Evolutionary conservation across 2,888 invertebrate genomes (phyloP).

Genomic region (Chaetoderma sp.): DNA sequence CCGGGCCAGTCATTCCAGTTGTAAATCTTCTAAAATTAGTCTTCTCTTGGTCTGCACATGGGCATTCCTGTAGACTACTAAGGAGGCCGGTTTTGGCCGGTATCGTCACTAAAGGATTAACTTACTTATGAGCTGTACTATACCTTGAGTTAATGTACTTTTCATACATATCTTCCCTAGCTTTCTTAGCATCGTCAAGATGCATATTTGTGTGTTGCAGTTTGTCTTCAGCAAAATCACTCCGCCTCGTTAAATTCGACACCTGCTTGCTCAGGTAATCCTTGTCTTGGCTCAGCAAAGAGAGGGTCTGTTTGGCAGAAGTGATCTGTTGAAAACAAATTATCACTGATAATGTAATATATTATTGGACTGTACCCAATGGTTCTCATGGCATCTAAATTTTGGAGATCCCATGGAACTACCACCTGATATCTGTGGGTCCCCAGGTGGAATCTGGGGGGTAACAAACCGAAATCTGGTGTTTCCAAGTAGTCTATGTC

Average conservation of each 20-base stretch:
- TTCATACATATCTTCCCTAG: conserved; percentile 68
- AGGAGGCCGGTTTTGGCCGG: no score
- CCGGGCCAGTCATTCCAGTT: no score
- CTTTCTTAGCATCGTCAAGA: conserved; percentile 63
- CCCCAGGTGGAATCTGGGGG: no score
- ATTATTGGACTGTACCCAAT: neutral
- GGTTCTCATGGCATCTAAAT: no score
- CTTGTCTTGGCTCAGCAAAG: conserved; percentile 66
- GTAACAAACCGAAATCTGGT: no score
- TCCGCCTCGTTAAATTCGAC: conserved; percentile 54
- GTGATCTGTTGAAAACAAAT: conserved; percentile 43
- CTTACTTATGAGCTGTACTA: no score
- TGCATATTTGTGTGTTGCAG: conserved; percentile 53
- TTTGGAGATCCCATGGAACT: neutral
- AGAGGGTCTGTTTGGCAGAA: conserved; percentile 56
- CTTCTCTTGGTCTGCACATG: no score
- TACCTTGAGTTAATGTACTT: conserved; percentile 68
- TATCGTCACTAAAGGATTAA: no score
- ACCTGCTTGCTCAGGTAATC: conserved; percentile 66
- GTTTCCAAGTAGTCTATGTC: no score
- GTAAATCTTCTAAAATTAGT: no score
- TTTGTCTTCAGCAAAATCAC: conserved; percentile 61
- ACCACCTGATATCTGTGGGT: no score
- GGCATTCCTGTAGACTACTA: no score
- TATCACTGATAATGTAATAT: neutral